phyloP scores from a whole-genome alignment of 2,888 invertebrate genomes.

The Disparrhopalites patrizii region DNA sequence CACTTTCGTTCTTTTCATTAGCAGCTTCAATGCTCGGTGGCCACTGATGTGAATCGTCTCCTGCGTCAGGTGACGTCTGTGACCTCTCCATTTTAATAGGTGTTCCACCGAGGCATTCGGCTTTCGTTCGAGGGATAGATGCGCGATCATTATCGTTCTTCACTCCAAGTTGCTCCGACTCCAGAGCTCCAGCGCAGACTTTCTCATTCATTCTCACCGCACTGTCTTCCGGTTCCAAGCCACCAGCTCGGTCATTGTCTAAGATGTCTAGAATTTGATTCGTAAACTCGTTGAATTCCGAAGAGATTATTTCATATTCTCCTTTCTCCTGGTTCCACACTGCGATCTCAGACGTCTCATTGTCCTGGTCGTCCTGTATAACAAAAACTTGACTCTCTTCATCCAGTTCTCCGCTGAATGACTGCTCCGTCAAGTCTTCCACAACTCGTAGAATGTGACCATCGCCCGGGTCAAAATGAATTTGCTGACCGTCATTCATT shows the following conservation, averaged over 20 bases:
- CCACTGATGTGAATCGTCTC: neutral
- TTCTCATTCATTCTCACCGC: neutral
- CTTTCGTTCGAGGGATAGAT: neutral
- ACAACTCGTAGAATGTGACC: too few species aligned
- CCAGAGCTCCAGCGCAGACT: neutral
- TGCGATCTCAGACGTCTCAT: conserved; percentile 3
- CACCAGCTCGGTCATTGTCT: neutral
- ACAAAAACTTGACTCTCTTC: conserved; percentile 9
- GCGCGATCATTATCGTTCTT: neutral
- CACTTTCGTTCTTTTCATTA: neutral
- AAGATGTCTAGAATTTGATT: conserved; percentile 16
- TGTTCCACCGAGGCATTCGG: too few species aligned
- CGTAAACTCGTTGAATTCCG: conserved; percentile 2
- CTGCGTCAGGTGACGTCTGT: neutral
- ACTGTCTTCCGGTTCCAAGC: neutral
- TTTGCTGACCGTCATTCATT: too few species aligned
- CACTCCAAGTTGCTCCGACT: neutral
- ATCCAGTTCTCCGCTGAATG: too few species aligned
- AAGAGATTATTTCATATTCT: conserved; percentile 15
- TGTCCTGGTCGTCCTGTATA: conserved; percentile 6
- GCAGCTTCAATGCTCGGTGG: neutral
- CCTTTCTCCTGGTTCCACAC: conserved; percentile 19
- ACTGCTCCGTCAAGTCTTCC: too few species aligned
- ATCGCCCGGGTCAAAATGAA: too few species aligned
- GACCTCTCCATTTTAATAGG: neutral